Evolutionary conservation across 1,140 invertebrate species (phyloP).

Genomic region (Anoplolepis gracilipes): DNA sequence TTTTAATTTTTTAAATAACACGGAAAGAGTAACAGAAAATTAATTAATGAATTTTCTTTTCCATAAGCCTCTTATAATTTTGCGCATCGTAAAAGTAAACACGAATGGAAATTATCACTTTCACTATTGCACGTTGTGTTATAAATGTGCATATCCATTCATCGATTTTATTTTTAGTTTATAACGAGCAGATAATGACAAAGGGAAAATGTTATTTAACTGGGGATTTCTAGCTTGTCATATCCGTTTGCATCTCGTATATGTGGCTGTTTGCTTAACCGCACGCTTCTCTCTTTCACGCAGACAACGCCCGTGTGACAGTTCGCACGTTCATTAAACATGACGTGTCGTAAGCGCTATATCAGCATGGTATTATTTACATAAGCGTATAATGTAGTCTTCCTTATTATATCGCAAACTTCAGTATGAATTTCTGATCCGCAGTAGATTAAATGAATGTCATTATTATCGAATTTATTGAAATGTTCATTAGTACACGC

Average conservation of each 20-base stretch:
- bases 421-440: not conserved
- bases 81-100: conserved; percentile 17
- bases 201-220: not conserved
- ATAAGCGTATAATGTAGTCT: not conserved
- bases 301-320: conserved; percentile 62
- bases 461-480: not conserved
- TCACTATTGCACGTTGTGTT: not conserved
- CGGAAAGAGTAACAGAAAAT: not conserved
- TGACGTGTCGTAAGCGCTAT: not conserved
- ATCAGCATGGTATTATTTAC: conserved; percentile 18
- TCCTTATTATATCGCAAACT: not conserved
- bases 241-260: conserved; percentile 1
- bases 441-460: not conserved
- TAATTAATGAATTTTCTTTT: not conserved
- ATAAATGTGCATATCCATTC: not conserved
- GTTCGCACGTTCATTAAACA: conserved; percentile 11
- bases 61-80: not conserved
- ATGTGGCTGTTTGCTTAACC: not conserved
- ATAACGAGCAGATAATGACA: not conserved
- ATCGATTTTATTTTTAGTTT: not conserved
- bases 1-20: not conserved
- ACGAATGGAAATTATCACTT: not conserved
- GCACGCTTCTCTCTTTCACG: not conserved
- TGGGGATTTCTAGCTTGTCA: conserved; percentile 6
- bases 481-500: not conserved